Evolutionary conservation across 2,797 vertebrate species (phyloP), one percentile per base, ranked within the genome.

Genomic region (Peromyscus aztecus): DNA sequence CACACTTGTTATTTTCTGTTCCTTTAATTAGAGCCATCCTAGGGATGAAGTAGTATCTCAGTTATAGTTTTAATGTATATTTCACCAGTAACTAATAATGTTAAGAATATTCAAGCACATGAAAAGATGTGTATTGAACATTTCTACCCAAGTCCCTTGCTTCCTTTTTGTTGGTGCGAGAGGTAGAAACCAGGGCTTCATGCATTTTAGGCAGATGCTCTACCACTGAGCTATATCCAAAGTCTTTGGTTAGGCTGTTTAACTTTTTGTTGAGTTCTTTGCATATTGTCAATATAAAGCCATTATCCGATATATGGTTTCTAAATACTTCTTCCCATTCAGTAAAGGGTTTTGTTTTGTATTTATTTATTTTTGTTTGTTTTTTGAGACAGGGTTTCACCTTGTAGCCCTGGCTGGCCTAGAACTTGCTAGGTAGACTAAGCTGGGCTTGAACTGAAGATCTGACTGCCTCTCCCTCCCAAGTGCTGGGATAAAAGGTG

Each of bases 181-280:
- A 40, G 63, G 55, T 71, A 29, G 46, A 81, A 57, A 67, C 24
- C 34, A 81, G 77, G 27, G 49, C 37, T 21, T 81, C 6, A 13
- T 63, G 29, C 37, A 61, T 71, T 43, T n/a, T 82, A 61, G 78
- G 13, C 52, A 91, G 43, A 29, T 43, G 29, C 65, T 59, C 4
- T 73, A 19, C 63, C 23, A 46, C 23, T 92, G 6, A 61, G 40
- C 40, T 27, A 61, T 59, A 84, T n/a, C 29, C 29, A 21, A 67
- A 75, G 43, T 37, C 65, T 94, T 65, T 49, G 27, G 16, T 76
- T 78, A 46, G 69, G 14, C 16, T 63, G 24, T 43, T 81, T 88
- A n/a, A 76, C 75, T 91, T 81, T 80, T 73, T 90, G 43, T 95
- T 90, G 21, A n/a, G 67, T 76, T 91, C 19, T 84, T 88, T 31